Conservation (phyloP, 2,888 invertebrate species). For the Eupithecia exiguata region DNA sequence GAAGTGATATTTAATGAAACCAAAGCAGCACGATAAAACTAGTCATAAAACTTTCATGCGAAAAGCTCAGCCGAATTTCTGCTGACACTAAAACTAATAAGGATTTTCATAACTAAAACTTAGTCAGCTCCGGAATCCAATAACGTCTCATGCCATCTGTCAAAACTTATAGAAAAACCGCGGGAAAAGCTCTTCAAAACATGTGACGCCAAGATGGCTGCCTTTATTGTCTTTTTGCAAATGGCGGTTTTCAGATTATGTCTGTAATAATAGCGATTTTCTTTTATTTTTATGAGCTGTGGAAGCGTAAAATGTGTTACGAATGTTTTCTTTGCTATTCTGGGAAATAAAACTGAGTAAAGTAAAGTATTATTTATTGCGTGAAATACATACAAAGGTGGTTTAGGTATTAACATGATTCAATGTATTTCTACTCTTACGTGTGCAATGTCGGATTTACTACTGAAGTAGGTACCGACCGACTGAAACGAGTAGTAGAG, state of each 20-base stretch:
- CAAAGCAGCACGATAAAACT: not conserved
- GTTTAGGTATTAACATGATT: no score
- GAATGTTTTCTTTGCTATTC: not conserved
- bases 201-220: slow-evolving; percentile 48
- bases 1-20: no score
- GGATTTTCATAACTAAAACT: slow-evolving; percentile 30
- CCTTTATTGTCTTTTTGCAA: slow-evolving; percentile 40
- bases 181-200: slow-evolving; percentile 46
- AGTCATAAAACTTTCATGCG: slow-evolving; percentile 9
- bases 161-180: slow-evolving; percentile 44
- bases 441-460: no score
- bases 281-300: slow-evolving; percentile 10
- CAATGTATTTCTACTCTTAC: no score
- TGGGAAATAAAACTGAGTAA: not conserved
- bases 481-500: no score
- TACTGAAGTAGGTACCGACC: no score
- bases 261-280: slow-evolving; percentile 5
- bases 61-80: not conserved
- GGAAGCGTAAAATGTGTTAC: not conserved
- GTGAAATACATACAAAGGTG: no score
- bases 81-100: slow-evolving; percentile 13
- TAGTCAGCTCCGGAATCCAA: slow-evolving; percentile 55
- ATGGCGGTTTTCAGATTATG: slow-evolving; percentile 6
- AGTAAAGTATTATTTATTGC: no score
- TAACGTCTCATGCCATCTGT: slow-evolving; percentile 48